A percentile compares a stretch with the other conserved stretches of the same genome.
Evolutionary conservation across 2,113 vertebrate species (phyloP).

Genomic region (Lycaon pictus): DNA sequence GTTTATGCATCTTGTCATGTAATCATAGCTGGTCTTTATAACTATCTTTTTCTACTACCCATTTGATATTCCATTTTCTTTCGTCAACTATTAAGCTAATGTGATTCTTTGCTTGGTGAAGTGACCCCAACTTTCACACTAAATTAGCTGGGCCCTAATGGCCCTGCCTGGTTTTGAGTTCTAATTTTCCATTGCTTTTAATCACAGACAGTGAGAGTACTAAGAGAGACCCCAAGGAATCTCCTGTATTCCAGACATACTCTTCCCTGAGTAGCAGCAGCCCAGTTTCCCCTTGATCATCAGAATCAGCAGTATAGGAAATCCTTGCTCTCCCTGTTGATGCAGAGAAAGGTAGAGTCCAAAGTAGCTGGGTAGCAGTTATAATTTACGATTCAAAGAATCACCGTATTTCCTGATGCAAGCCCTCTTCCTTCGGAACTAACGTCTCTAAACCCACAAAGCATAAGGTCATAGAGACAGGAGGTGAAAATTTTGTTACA

Average conservation of each 20-base stretch:
- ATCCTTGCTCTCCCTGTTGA: not conserved
- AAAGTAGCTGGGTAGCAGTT: not conserved
- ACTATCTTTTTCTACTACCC: not conserved
- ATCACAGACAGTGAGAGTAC: not conserved
- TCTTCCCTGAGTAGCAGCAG: not conserved
- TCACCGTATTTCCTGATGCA: not conserved
- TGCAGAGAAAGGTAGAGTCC: not conserved
- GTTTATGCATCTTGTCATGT: not conserved
- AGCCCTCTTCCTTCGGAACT: not conserved
- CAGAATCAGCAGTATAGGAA: not conserved
- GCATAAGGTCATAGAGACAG: not conserved
- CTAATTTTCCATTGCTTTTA: not conserved
- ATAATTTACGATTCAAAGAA: not conserved
- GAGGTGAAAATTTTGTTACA: not conserved
- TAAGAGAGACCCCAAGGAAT: not conserved
- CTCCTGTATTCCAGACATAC: not conserved
- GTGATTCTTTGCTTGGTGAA: not conserved
- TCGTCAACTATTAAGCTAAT: not conserved
- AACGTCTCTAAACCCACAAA: not conserved
- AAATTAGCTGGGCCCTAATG: not conserved
- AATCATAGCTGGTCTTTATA: not conserved
- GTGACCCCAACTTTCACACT: not conserved
- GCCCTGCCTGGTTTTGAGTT: not conserved
- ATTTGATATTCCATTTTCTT: not conserved
- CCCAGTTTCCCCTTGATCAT: not conserved